Evolutionary conservation across 2,113 vertebrate genomes (phyloP).

Genomic region (Saccopteryx leptura): DNA sequence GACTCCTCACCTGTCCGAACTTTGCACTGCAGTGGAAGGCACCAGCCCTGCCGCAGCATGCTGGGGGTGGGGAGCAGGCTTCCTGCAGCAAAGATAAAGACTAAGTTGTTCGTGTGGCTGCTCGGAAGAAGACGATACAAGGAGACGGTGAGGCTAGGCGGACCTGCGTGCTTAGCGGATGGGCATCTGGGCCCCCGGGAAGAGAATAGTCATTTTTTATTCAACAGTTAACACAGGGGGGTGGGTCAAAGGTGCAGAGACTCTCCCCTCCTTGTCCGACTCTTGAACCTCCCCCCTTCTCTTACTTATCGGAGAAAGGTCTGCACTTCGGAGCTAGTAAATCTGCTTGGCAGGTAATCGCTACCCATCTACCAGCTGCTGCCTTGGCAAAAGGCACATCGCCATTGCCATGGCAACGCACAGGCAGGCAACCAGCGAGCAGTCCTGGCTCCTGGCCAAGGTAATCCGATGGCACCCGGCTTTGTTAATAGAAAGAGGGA

Average conservation of each 20-base stretch:
- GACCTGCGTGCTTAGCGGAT: slow-evolving; percentile 1
- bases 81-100: slow-evolving; percentile 55
- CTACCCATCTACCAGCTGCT: slow-evolving; percentile 97
- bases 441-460: slow-evolving; percentile 92
- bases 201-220: slow-evolving; percentile 38
- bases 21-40: not conserved
- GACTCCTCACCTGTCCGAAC: not conserved
- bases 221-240: slow-evolving; percentile 59
- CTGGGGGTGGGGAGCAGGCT: not conserved
- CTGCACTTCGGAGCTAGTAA: slow-evolving; percentile 89
- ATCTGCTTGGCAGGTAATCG: slow-evolving; percentile 90
- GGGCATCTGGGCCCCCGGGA: not conserved
- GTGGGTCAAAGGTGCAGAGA: not conserved
- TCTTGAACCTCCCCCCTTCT: slow-evolving; percentile 69
- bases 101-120: slow-evolving; percentile 23
- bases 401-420: slow-evolving; percentile 92
- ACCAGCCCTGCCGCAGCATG: not conserved
- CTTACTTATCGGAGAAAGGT: slow-evolving; percentile 83
- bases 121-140: slow-evolving; percentile 1
- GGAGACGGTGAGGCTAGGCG: not conserved
- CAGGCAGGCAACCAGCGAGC: slow-evolving; percentile 90
- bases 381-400: slow-evolving; percentile 92
- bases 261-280: slow-evolving; percentile 60
- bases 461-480: slow-evolving; percentile 89
- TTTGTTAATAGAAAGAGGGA: slow-evolving; percentile 90